Percentiles rank a stretch among this genome's conserved stretches.
Conservation (phyloP, 2,888 invertebrate genomes). For the Drymonia ruficornis region DNA sequence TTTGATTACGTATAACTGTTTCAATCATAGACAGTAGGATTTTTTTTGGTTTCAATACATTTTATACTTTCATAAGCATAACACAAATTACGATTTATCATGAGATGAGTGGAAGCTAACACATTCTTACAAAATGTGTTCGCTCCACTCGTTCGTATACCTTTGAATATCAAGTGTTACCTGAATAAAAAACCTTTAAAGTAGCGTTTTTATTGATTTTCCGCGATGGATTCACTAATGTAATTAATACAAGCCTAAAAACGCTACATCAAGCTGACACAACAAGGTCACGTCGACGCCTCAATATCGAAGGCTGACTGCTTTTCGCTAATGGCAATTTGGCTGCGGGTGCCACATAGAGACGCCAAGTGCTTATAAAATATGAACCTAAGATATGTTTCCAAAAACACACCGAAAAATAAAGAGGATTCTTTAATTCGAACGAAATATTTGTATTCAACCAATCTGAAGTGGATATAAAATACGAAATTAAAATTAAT, state of each 20-base stretch:
- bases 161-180: background rate
- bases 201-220: background rate
- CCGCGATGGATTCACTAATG: conserved; percentile 25
- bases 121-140: too few relatives aligned
- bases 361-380: conserved; percentile 3
- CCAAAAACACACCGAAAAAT: background rate
- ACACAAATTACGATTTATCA: background rate
- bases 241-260: conserved; percentile 25
- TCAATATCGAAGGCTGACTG: conserved; percentile 23
- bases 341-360: conserved; percentile 19
- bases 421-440: background rate
- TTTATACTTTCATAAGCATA: too few relatives aligned
- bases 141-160: too few relatives aligned
- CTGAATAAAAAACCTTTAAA: background rate
- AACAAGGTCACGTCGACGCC: conserved; percentile 45
- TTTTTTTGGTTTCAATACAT: too few relatives aligned
- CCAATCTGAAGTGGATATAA: background rate
- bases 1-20: background rate
- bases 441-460: background rate
- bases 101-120: background rate
- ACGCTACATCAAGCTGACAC: conserved; percentile 38
- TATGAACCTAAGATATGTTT: conserved; percentile 5
- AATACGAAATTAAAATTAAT: too few relatives aligned
- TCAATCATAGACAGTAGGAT: too few relatives aligned
- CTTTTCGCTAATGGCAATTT: conserved; percentile 27